Percentiles rank a stretch among this genome's conserved stretches.
phyloP scores from a whole-genome alignment of 1,140 invertebrate species.

The Aricia agestis region DNA sequence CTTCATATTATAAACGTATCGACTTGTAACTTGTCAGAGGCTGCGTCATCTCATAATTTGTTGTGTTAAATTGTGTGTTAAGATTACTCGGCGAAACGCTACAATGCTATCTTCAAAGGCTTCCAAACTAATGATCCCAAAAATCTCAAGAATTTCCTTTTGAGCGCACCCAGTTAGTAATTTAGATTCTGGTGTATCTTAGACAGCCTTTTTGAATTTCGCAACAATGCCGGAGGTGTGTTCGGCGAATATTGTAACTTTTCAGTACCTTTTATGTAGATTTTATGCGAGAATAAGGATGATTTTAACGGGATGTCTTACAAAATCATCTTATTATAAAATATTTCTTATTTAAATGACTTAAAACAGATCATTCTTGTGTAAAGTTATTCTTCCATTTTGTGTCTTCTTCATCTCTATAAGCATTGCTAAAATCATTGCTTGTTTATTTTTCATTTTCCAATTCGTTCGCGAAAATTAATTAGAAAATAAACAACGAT shows the following conservation, averaged over 20 bases:
- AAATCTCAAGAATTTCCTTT: neutral
- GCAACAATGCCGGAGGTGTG: neutral
- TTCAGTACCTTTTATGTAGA: neutral
- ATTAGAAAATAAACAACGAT: neutral
- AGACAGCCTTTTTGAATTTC: neutral
- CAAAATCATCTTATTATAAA: too few species aligned
- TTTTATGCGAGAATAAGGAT: neutral
- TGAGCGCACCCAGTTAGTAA: neutral
- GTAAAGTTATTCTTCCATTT: too few species aligned
- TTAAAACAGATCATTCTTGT: too few species aligned
- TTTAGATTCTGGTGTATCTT: neutral
- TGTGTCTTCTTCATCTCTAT: too few species aligned
- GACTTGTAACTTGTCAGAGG: neutral
- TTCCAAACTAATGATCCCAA: neutral
- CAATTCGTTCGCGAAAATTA: neutral
- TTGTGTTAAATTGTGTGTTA: slow-evolving; percentile 2
- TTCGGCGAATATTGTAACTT: neutral
- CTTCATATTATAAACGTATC: too few species aligned
- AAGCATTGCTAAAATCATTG: too few species aligned
- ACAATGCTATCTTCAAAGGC: slow-evolving; percentile 6
- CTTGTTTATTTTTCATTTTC: neutral
- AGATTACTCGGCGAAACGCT: neutral
- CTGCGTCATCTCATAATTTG: neutral
- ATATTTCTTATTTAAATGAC: too few species aligned
- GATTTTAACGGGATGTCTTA: too few species aligned